A percentile compares a stretch with the other conserved stretches of the same genome.
Evolutionary conservation across 2,888 invertebrate genomes (phyloP).

Genomic region (Trachelus stipa): DNA sequence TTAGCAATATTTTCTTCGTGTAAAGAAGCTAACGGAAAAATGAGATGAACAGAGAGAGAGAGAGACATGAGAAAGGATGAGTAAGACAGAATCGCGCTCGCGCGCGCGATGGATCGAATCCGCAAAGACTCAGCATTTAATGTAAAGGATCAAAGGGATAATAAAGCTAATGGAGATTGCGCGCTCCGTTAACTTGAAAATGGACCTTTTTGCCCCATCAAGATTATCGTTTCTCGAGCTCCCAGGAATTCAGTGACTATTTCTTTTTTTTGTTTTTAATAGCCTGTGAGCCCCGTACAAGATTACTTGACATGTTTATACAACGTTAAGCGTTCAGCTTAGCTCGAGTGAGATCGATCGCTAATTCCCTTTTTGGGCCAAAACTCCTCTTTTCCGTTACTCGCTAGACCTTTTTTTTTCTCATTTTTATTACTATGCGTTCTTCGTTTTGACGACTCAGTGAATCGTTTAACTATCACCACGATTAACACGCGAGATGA

Average conservation of each 20-base stretch:
- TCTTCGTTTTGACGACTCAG: constrained; percentile 23
- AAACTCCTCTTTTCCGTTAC: not conserved
- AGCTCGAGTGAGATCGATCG: constrained; percentile 1
- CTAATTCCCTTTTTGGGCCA: not conserved
- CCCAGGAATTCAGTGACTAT: constrained; percentile 8
- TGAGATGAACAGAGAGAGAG: not conserved
- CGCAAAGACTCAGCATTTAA: not conserved
- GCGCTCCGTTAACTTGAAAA: too few relatives aligned
- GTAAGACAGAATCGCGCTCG: not conserved
- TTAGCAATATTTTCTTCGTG: not conserved
- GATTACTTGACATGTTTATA: constrained; percentile 64
- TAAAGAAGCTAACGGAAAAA: not conserved
- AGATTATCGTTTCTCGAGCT: not conserved
- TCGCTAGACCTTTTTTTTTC: not conserved
- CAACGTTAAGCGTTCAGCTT: constrained; percentile 42
- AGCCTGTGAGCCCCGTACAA: constrained; percentile 23
- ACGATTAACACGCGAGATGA: constrained; percentile 25
- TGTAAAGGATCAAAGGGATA: not conserved
- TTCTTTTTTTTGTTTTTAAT: constrained; percentile 11
- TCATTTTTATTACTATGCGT: not conserved
- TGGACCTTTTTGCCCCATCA: not conserved
- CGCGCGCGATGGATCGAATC: not conserved
- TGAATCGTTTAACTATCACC: constrained; percentile 25
- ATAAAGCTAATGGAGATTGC: too few relatives aligned
- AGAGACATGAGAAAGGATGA: not conserved